A percentile compares a stretch with the other conserved stretches of the same genome.
These are phyloP conservation scores for Chlorospingus semifuscus DNA, from an alignment of 2,797 vertebrate species.

Conservation along the genomic window DNA sequence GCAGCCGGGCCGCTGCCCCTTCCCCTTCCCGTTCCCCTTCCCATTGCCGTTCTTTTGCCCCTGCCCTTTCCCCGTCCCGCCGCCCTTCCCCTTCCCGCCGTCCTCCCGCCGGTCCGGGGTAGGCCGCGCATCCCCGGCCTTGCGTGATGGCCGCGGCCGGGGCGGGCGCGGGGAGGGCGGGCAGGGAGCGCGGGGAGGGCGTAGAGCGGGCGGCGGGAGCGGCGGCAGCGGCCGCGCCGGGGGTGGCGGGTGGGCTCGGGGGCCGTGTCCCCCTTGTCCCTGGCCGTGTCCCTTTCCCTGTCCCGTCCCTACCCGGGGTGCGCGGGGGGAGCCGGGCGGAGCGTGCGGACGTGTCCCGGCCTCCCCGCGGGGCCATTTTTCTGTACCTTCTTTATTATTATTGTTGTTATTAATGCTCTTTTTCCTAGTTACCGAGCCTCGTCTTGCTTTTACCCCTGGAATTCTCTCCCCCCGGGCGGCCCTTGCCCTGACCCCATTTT, in stretches of 20 bases:
- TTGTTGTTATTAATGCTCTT: background rate
- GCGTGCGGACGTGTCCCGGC: conserved; percentile 16
- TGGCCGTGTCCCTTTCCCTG: background rate
- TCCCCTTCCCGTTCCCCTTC: background rate
- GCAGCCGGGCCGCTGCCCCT: background rate
- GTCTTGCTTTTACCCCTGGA: background rate
- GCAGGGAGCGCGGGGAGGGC: background rate
- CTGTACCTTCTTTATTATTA: background rate
- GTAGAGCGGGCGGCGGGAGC: background rate
- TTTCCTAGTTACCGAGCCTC: background rate
- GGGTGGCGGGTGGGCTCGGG: background rate
- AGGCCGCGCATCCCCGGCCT: conserved; percentile 75
- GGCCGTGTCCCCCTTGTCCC: background rate
- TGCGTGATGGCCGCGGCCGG: conserved; percentile 50
- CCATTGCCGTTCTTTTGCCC: background rate
- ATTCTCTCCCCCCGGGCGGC: background rate
- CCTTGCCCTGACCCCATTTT: conserved; percentile 31
- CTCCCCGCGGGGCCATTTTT: background rate
- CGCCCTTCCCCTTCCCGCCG: background rate
- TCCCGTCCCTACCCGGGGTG: background rate
- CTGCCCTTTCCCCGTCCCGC: background rate
- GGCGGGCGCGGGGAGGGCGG: background rate
- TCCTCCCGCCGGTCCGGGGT: background rate
- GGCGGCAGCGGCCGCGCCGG: background rate
- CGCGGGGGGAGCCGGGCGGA: background rate